Conservation (phyloP, 1,140 invertebrate species). For the Formica exsecta region DNA sequence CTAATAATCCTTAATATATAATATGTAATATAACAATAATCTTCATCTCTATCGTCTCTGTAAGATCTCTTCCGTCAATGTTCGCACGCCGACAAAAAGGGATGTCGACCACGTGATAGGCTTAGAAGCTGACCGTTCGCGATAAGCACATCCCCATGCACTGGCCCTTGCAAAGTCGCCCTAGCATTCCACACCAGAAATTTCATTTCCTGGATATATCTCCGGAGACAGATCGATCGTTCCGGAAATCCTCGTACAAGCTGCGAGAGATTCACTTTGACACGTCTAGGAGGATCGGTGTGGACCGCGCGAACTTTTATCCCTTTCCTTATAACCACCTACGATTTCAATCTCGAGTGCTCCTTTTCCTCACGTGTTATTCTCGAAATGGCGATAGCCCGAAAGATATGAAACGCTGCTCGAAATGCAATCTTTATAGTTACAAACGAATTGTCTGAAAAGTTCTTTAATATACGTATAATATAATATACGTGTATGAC, state of each 20-base stretch:
- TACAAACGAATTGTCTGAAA: conserved; percentile 8
- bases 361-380: conserved; percentile 44
- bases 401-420: not conserved
- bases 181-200: conserved; percentile 60
- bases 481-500: too few species aligned
- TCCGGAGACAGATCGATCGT: conserved; percentile 71
- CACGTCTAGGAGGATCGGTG: conserved; percentile 50
- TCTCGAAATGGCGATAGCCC: not conserved
- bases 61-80: conserved; percentile 24
- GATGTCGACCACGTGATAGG: conserved; percentile 44
- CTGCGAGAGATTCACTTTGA: conserved; percentile 68
- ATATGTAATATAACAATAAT: not conserved
- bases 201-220: conserved; percentile 74
- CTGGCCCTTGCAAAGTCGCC: conserved; percentile 48
- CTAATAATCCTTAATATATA: not conserved
- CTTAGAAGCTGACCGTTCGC: conserved; percentile 57
- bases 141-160: conserved; percentile 67
- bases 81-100: conserved; percentile 35
- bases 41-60: not conserved
- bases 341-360: conserved; percentile 44
- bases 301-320: conserved; percentile 59
- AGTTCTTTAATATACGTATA: not conserved
- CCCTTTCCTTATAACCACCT: conserved; percentile 42
- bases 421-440: not conserved
- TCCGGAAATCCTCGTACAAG: conserved; percentile 56